Base-by-base conservation (phyloP, 2,797 vertebrate species). In the Pteropus rufus region DNA sequence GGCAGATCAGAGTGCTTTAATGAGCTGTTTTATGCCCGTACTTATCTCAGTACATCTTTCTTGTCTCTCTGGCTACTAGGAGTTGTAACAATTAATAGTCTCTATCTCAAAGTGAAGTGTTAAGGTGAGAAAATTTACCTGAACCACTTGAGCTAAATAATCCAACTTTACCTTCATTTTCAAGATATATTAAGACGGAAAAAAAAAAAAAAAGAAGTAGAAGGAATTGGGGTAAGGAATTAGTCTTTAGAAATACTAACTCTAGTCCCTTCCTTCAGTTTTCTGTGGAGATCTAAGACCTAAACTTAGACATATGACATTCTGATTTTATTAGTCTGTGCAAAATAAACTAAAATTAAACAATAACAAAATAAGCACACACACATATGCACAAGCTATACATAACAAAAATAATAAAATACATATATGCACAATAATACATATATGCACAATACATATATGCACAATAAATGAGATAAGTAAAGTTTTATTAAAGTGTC, bases 1-100 rank as follows among this genome's bases (percentile, higher is more conserved):
- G 56, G 52, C 70, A 7, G 58, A 7, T 0, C 5, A 60, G 12
- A 1, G 67, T 4, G 36, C 24, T 52, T 92, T 85, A 75, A 83
- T 67, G 85, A 93, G 81, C 70, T 81, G 36, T 82, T 93, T 92
- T 79, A 87, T 23, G 44, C 31, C n/a, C 10, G 0, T 77, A 31
- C 36, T 69, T 80, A 36, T 76, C 52, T 92, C 58, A n/a, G 58
- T 14, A 6, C 54, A 36, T 88, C 64, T 96, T 81, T 87, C 90
- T 96, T 93, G 81, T 39, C 58, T 85, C 36, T 62, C 12, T 19
- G 14, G 24, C 44, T 56, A 56, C 46, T 65, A 12, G 24, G 31
- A 70, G 77, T 41, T 62, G 16, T 90, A 92, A 94, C 46, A 73
- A 70, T 96, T 90, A 92, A 92, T 56, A 89, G 58, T 93, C 70